Base-by-base conservation (phyloP, 2,797 vertebrate genomes). In the Meriones psammophilus region DNA sequence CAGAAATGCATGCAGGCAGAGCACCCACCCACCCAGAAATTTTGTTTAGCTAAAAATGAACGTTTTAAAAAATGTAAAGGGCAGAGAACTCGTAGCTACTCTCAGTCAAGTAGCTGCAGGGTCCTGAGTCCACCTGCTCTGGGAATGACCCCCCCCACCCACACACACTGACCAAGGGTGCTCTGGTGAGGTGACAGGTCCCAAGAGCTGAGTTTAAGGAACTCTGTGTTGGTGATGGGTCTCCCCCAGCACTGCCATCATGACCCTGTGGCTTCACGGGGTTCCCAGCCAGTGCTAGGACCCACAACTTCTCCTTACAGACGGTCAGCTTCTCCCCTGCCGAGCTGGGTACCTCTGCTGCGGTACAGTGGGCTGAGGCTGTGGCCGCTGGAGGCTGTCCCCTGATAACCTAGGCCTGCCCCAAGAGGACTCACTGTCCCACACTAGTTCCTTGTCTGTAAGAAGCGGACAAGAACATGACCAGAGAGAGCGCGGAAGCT, bases 71-170 rank as follows among this genome's bases (percentile, higher is more conserved):
- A 15, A 18, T 58, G 56, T 58, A 54, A 68, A 85, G 30, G 64
- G 12, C 7, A 10, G 28, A 88, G 69, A 91, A 79, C 14, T 68
- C 36, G 10, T 4, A 18, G 69, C 50, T 22, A 14, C 22, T 39
- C 50, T 39, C 36, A 36, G 26, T 3, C 42, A 6, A 13, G 60
- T 22, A 66, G 13, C 3, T 0, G 0, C 1, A 9, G 5, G 5
- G 2, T 24, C 56, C 24, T 24, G 54, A 36, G 15, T 13, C 42
- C 46, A 0, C 2, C 24, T 83, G 54, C 84, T 88, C 76, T 54
- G 80, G 88, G 64, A 69, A 71, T 9, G 3, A 36, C 15, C 3
- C 36, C 20, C 24, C 12, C 10, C 50, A 50, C 10, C 10, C 50
- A 50, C 50, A 50, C 50, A 50, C 50, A 39, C 39, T 1, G 30